phyloP scores from a whole-genome alignment of 2,888 invertebrate genomes.

The Heliconius aoede region DNA sequence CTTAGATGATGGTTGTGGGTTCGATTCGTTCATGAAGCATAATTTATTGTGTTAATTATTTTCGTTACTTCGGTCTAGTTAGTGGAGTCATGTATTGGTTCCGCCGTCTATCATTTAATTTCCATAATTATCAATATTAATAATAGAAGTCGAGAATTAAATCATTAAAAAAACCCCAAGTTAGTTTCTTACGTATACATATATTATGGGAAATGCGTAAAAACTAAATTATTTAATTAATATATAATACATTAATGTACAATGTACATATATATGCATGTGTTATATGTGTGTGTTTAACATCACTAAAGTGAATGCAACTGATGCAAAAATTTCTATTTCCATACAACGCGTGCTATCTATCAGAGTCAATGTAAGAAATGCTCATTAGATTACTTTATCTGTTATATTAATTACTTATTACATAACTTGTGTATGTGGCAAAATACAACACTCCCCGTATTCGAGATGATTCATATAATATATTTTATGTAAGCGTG shows the following conservation, averaged over 20 bases:
- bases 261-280: not conserved
- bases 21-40: not conserved
- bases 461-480: slow-evolving; percentile 39
- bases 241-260: too few relatives aligned
- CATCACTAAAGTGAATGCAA: not conserved
- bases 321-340: slow-evolving; percentile 18
- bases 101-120: too few relatives aligned
- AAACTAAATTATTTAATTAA: not conserved
- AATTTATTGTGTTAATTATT: not conserved
- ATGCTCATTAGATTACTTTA: slow-evolving; percentile 25
- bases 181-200: not conserved
- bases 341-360: slow-evolving; percentile 15
- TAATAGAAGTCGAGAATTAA: too few relatives aligned
- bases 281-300: not conserved
- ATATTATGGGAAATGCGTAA: not conserved
- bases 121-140: too few relatives aligned
- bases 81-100: too few relatives aligned
- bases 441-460: slow-evolving; percentile 37
- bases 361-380: slow-evolving; percentile 19
- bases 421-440: slow-evolving; percentile 43
- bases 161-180: too few relatives aligned
- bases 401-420: slow-evolving; percentile 25
- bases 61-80: too few relatives aligned
- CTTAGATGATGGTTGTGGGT: not conserved
- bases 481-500: not conserved